phyloP scores from a whole-genome alignment of 2,888 invertebrate species.

The Thyatira batis region DNA sequence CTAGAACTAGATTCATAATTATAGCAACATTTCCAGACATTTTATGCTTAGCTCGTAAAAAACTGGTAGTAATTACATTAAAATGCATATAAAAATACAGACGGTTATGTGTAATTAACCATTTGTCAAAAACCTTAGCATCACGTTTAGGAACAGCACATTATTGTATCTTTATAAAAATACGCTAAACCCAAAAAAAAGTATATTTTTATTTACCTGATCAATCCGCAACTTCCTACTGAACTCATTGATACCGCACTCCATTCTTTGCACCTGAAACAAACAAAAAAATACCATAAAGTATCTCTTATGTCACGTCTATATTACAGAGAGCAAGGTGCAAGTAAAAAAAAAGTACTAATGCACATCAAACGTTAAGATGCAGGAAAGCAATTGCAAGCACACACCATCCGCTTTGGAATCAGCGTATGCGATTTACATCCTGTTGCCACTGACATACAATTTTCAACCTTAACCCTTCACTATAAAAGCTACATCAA shows the following conservation, averaged over 20 bases:
- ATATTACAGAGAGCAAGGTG: background rate
- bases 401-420: slow-evolving; percentile 51
- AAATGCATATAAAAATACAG: too few relatives aligned
- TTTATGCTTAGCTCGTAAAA: background rate
- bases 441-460: slow-evolving; percentile 21
- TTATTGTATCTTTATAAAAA: background rate
- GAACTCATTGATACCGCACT: slow-evolving; percentile 68
- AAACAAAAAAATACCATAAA: slow-evolving; percentile 27
- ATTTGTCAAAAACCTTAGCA: too few relatives aligned
- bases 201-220: slow-evolving; percentile 50
- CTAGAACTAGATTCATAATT: background rate
- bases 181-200: background rate
- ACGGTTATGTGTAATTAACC: too few relatives aligned
- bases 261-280: slow-evolving; percentile 78
- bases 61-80: too few relatives aligned
- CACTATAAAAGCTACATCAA: slow-evolving; percentile 26
- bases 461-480: slow-evolving; percentile 28
- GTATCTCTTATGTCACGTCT: background rate
- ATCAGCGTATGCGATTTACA: slow-evolving; percentile 29
- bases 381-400: slow-evolving; percentile 60
- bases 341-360: slow-evolving; percentile 12
- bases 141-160: too few relatives aligned
- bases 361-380: slow-evolving; percentile 43
- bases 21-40: background rate
- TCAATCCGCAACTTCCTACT: slow-evolving; percentile 75